Percentiles rank a stretch among this genome's conserved stretches.
Evolutionary conservation across 2,888 invertebrate genomes (phyloP).

Genomic region (Agrochola macilenta): DNA sequence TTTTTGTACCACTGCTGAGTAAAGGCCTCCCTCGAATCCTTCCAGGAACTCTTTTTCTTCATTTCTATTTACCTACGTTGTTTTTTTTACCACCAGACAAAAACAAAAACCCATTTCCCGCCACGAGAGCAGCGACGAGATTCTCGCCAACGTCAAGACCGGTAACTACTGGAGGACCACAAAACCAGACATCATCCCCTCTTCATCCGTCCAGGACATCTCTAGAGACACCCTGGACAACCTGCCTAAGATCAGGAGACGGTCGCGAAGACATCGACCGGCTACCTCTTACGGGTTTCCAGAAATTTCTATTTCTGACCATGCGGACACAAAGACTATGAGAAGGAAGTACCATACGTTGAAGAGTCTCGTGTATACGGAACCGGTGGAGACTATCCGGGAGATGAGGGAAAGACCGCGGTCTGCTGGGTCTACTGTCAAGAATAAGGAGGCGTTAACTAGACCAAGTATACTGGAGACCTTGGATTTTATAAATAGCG

Average conservation of each 20-base stretch:
- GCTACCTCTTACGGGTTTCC: conserved; percentile 84
- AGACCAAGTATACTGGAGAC: conserved; percentile 87
- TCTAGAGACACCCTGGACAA: conserved; percentile 69
- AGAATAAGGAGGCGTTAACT: conserved; percentile 81
- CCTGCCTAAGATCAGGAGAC: conserved; percentile 76
- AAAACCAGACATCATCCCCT: conserved; percentile 87
- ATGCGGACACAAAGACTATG: conserved; percentile 82
- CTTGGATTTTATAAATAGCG: conserved; percentile 86
- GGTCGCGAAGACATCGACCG: conserved; percentile 79
- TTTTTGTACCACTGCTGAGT: background rate
- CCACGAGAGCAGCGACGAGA: conserved; percentile 84
- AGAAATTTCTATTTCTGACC: conserved; percentile 85
- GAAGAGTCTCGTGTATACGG: conserved; percentile 85
- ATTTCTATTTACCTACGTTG: background rate
- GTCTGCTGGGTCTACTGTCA: conserved; percentile 87
- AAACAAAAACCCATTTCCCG: conserved; percentile 73
- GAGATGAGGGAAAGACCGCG: conserved; percentile 83
- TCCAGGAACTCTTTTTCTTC: background rate
- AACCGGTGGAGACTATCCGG: conserved; percentile 84
- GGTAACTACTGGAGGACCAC: conserved; percentile 86
- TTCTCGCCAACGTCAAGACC: conserved; percentile 82
- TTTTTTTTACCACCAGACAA: conserved; percentile 58
- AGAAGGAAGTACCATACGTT: conserved; percentile 77
- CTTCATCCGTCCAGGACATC: conserved; percentile 74
- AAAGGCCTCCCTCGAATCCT: background rate